Evolutionary conservation across 2,797 vertebrate genomes (phyloP).

Genomic region (Sciaenops ocellatus): DNA sequence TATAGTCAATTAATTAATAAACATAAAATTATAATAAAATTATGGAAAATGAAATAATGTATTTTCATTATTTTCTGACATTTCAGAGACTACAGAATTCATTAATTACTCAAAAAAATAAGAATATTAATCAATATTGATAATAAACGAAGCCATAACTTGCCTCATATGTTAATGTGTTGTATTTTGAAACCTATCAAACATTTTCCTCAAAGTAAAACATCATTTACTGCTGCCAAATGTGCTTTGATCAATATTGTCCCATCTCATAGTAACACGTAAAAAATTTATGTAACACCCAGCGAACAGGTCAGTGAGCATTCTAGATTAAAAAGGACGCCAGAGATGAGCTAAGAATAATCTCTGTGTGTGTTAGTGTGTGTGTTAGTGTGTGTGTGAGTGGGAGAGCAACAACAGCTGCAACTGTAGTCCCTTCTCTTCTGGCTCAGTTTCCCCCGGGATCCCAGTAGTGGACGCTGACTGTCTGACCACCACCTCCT

Average conservation of each 20-base stretch:
- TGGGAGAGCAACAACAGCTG: slow-evolving; percentile 72
- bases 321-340: slow-evolving; percentile 44
- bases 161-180: neutral
- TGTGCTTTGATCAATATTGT: slow-evolving; percentile 20
- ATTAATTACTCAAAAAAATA: neutral
- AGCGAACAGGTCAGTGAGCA: slow-evolving; percentile 57
- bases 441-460: slow-evolving; percentile 73
- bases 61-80: neutral
- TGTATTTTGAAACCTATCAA: neutral
- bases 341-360: slow-evolving; percentile 52
- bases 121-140: too few species aligned
- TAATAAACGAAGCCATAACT: neutral
- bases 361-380: slow-evolving; percentile 16
- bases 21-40: too few species aligned
- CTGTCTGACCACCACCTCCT: slow-evolving; percentile 52
- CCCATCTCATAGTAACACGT: slow-evolving; percentile 22
- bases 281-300: slow-evolving; percentile 46
- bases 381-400: slow-evolving; percentile 21
- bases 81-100: neutral
- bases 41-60: too few species aligned
- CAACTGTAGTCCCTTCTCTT: slow-evolving; percentile 73
- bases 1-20: neutral
- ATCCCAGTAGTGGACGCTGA: slow-evolving; percentile 71
- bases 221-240: neutral
- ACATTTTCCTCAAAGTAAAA: neutral